Conservation (phyloP, 2,797 vertebrate species). For the Mareca penelope region DNA sequence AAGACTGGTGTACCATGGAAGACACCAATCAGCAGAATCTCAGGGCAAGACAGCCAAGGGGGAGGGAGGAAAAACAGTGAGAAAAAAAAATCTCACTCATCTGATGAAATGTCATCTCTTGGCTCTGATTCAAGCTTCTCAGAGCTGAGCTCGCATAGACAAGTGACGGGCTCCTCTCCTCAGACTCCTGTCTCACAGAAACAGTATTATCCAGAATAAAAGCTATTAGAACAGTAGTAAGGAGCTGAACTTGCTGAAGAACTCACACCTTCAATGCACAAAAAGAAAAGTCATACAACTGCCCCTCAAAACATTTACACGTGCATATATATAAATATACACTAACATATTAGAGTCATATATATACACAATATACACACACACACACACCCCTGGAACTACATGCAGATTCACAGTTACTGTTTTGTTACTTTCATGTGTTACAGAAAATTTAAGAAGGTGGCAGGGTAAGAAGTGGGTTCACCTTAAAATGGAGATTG, state of each 20-base stretch:
- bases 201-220: not conserved
- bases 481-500: not conserved
- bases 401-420: not conserved
- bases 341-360: not conserved
- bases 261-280: not conserved
- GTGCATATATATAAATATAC: too few relatives aligned
- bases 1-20: not conserved
- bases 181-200: not conserved
- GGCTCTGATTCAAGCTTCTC: not conserved
- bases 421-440: not conserved
- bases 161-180: not conserved
- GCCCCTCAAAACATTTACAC: not conserved
- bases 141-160: not conserved
- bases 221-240: not conserved
- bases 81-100: not conserved
- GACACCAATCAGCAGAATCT: not conserved
- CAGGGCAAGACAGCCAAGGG: accelerated
- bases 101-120: not conserved
- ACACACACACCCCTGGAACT: not conserved
- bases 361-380: too few relatives aligned
- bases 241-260: not conserved
- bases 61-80: not conserved
- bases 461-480: not conserved
- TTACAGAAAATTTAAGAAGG: not conserved
- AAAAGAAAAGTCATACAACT: not conserved